A percentile compares a stretch with the other conserved stretches of the same genome.
These are phyloP conservation scores for Pocota personata DNA, from an alignment of 2,888 invertebrate genomes.

Conservation along the genomic window DNA sequence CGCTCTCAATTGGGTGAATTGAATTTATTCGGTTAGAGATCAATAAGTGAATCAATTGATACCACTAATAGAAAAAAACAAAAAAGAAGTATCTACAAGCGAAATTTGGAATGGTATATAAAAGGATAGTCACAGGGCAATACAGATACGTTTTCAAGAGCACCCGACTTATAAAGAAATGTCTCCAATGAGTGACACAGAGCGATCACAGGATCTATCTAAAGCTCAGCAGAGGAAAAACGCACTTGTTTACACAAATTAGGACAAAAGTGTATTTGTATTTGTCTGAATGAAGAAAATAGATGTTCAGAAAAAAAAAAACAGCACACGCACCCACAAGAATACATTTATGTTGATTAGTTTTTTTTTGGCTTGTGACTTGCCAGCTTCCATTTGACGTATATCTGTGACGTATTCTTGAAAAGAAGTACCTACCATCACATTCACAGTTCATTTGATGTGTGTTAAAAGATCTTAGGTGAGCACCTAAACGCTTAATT, in stretches of 20 bases:
- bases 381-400: not conserved
- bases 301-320: not conserved
- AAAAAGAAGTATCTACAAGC: no score
- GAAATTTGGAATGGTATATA: not conserved
- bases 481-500: constrained; percentile 11
- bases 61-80: not conserved
- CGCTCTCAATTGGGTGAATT: constrained; percentile 25
- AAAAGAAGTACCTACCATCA: constrained; percentile 4
- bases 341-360: not conserved
- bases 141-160: not conserved
- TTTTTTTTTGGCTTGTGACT: not conserved
- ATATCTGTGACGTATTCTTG: constrained; percentile 10
- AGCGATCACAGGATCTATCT: not conserved
- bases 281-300: not conserved
- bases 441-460: constrained; percentile 1
- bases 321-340: not conserved
- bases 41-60: constrained; percentile 25
- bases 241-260: not conserved
- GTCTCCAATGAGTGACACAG: not conserved
- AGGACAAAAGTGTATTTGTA: not conserved
- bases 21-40: constrained; percentile 28
- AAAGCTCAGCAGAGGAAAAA: no score
- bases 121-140: not conserved
- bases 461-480: constrained; percentile 19
- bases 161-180: not conserved